Evolutionary conservation across 2,888 invertebrate species (phyloP).

Genomic region (Dryocosmus kuriphilus): DNA sequence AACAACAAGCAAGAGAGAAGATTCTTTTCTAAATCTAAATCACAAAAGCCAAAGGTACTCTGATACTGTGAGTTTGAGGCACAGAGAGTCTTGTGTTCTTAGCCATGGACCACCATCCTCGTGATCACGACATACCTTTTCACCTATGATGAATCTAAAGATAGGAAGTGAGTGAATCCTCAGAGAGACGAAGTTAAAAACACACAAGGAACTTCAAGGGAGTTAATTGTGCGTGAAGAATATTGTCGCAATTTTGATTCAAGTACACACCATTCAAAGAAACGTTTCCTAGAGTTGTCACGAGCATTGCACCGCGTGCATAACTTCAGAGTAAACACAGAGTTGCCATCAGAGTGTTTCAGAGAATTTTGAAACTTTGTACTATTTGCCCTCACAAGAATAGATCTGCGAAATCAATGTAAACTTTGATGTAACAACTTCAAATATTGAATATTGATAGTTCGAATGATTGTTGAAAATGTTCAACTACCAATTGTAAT

Average conservation of each 20-base stretch:
- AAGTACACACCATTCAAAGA: constrained; percentile 1
- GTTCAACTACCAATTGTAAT: neutral
- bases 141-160: neutral
- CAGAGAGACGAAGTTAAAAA: neutral
- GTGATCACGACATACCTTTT: constrained; percentile 50
- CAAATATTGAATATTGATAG: constrained; percentile 4
- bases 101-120: constrained; percentile 53
- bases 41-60: constrained; percentile 11
- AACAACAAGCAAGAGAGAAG: neutral
- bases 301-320: neutral
- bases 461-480: neutral
- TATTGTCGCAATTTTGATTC: neutral
- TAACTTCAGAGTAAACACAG: neutral
- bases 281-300: neutral
- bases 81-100: constrained; percentile 59
- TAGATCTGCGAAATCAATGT: neutral
- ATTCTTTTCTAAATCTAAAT: constrained; percentile 12
- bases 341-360: neutral
- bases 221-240: neutral
- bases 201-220: neutral
- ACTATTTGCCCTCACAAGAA: neutral
- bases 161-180: neutral
- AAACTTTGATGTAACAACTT: neutral
- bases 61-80: constrained; percentile 38
- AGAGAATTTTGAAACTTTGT: neutral